A percentile compares a stretch with the other conserved stretches of the same genome.
These are phyloP conservation scores for Malurus leucopterus DNA, from an alignment of 2,797 vertebrate genomes.

Conservation along the genomic window DNA sequence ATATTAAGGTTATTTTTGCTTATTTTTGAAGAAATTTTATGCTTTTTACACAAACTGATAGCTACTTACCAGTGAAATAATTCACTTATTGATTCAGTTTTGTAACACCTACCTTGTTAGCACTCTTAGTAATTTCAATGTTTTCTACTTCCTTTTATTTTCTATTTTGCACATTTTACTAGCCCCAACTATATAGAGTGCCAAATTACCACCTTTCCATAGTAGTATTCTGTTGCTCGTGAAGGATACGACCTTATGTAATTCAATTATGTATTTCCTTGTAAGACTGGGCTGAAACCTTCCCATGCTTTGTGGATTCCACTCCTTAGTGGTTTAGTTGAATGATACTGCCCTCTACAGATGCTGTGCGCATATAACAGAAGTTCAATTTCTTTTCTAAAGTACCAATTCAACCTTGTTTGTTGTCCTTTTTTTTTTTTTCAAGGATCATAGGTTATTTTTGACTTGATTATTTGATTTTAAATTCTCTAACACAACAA, in stretches of 20 bases:
- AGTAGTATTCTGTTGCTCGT: neutral
- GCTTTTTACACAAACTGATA: neutral
- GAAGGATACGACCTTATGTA: neutral
- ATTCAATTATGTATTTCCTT: neutral
- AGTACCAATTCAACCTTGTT: neutral
- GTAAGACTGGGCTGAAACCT: neutral
- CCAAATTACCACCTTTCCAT: constrained; percentile 13
- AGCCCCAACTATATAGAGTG: neutral
- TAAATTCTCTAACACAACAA: neutral
- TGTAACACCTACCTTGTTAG: neutral
- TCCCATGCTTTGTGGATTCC: neutral
- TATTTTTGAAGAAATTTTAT: constrained; percentile 16
- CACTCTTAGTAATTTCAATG: neutral
- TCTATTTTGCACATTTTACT: neutral
- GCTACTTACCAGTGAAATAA: neutral
- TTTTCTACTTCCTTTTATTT: neutral
- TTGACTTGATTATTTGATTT: neutral
- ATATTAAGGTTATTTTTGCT: neutral
- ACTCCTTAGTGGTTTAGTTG: constrained; percentile 31
- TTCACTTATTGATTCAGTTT: neutral
- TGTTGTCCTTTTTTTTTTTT: neutral
- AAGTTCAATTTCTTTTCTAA: neutral
- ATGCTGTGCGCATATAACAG: neutral
- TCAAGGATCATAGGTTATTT: neutral
- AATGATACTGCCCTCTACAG: constrained; percentile 73